Base-by-base conservation (phyloP, 2,797 vertebrate species). In the Pelodytes ibericus region DNA sequence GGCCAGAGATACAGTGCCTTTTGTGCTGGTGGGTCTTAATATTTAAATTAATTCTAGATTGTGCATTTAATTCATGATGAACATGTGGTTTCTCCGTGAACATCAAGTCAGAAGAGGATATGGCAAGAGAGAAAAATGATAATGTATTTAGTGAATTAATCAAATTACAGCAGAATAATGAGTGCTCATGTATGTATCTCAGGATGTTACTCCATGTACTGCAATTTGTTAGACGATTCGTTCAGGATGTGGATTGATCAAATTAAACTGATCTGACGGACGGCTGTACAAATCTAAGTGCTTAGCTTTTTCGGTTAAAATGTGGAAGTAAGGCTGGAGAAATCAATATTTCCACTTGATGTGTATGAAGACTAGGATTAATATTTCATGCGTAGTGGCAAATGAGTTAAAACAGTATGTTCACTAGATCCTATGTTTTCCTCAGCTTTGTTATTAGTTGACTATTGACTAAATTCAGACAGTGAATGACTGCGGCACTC, bases 191-290 rank as follows among this genome's bases (percentile, higher is more conserved):
- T 20, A n/a, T 49, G 62, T 49, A 10, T 67, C 41, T 53, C 26
- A 67, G 64, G 64, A 67, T 51, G 27, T 67, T 51, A 31, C n/a
- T 13, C 56, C 4, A 47, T 20, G 27, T 67, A 6, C 64, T 20
- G 26, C 20, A 29, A 53, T 67, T 58, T 47, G 41, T 22, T 49
- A 30, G 7, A 30, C 51, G 64, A 67, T 67, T 51, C 10, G 39
- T 67, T 51, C 18, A 67, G 64, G 64, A 67, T 20, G 44, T 51
- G 27, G 41, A 51, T n/a, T 51, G 7, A 67, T 30, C 9, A 24
- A 51, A 67, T 65, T 65, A 51, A 47, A 67, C 22, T 65, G 27
- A 29, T 15, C 25, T 58, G 56, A 58, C 24, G 26, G 56, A 58
- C 24, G 7, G 22, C 22, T 56, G 13, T 58, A 25, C 20, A 58